A percentile compares a stretch with the other conserved stretches of the same genome.
These are phyloP conservation scores for Palloptera scutellata DNA, from an alignment of 2,888 invertebrate species.

Conservation along the genomic window DNA sequence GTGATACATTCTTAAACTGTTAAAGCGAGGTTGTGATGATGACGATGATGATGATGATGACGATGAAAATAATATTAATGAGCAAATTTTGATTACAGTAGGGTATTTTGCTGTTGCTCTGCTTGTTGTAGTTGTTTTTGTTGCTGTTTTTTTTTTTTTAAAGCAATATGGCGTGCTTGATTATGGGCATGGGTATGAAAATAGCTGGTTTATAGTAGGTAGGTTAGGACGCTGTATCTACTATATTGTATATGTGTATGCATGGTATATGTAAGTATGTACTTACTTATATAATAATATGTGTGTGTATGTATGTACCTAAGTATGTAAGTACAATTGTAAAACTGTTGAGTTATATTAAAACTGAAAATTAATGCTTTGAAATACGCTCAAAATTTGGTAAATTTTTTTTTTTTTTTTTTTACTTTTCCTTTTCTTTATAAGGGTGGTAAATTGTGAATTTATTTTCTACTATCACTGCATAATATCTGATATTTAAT, in stretches of 20 bases:
- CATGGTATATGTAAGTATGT: neutral
- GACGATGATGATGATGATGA: constrained; percentile 21
- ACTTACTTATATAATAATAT: neutral
- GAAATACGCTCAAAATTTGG: constrained; percentile 15
- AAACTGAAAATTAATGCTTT: constrained; percentile 23
- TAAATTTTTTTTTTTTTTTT: neutral
- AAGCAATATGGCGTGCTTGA: constrained; percentile 13
- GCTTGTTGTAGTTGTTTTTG: neutral
- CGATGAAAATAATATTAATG: constrained; percentile 50
- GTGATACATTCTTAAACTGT: constrained; percentile 20
- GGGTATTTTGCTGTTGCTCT: constrained; percentile 10
- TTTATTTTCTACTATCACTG: no score
- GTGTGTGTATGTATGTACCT: constrained; percentile 2
- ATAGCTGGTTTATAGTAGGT: neutral
- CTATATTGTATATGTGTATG: neutral
- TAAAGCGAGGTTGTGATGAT: constrained; percentile 16
- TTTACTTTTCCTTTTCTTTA: neutral
- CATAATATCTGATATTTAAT: no score
- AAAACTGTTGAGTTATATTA: constrained; percentile 17
- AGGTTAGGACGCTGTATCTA: neutral
- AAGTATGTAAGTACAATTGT: neutral
- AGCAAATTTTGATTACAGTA: constrained; percentile 52
- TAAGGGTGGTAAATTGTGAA: no score
- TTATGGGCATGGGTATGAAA: constrained; percentile 31
- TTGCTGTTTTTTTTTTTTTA: no score